phyloP scores from a whole-genome alignment of 2,888 invertebrate genomes.

The Trilocha varians region DNA sequence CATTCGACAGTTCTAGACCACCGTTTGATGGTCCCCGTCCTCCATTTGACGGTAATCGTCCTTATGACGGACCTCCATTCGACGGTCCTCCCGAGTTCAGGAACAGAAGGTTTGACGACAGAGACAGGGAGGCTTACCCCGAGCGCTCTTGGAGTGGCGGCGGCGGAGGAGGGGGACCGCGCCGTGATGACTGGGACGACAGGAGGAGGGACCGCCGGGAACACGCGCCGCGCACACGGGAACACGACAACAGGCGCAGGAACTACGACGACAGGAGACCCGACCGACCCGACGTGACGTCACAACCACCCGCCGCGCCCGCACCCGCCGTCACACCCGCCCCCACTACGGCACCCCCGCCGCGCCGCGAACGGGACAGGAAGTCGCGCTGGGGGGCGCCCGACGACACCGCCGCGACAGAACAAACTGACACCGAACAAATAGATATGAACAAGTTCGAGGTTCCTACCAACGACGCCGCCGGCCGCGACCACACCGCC shows the following conservation, averaged over 20 bases:
- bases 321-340: constrained; percentile 4
- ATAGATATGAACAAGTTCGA: too few species aligned
- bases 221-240: constrained; percentile 5
- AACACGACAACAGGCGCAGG: constrained; percentile 14
- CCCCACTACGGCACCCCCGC: constrained; percentile 1
- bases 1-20: constrained; percentile 24
- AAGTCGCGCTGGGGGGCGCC: constrained; percentile 63
- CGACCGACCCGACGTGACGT: constrained; percentile 6
- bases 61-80: constrained; percentile 37
- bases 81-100: constrained; percentile 54
- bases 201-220: constrained; percentile 37
- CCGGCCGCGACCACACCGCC: neutral
- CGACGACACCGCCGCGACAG: constrained; percentile 22
- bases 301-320: constrained; percentile 4
- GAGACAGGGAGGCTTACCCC: constrained; percentile 47
- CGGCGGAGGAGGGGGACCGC: constrained; percentile 23
- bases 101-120: constrained; percentile 52
- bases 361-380: constrained; percentile 37
- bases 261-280: constrained; percentile 17
- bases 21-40: constrained; percentile 26
- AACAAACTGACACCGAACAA: too few species aligned
- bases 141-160: constrained; percentile 49
- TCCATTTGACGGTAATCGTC: constrained; percentile 25
- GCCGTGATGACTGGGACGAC: constrained; percentile 45
- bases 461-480: too few species aligned